Percentiles rank a stretch among this genome's conserved stretches.
These are phyloP conservation scores for Habropoda laboriosa DNA, from an alignment of 1,140 invertebrate genomes.

Conservation along the genomic window DNA sequence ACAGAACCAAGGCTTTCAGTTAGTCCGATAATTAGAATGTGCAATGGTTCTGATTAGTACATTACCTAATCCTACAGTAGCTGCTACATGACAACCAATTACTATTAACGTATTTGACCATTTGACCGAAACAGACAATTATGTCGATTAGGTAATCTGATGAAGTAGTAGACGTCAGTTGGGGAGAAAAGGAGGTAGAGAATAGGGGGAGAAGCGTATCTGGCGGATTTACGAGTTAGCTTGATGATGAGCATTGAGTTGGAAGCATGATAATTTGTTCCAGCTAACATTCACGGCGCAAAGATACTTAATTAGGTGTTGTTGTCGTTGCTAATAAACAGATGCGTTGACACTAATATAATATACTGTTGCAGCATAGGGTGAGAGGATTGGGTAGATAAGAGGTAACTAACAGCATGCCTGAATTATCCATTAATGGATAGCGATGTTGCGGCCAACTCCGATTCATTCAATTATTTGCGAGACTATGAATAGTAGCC, in stretches of 20 bases:
- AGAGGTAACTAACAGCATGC: slow-evolving; percentile 60
- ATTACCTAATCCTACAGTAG: slow-evolving; percentile 2
- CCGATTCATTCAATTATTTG: slow-evolving; percentile 76
- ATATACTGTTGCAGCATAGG: slow-evolving; percentile 51
- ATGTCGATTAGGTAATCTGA: slow-evolving; percentile 34
- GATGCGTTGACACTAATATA: slow-evolving; percentile 65
- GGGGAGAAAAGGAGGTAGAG: background rate
- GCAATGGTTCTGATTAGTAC: background rate
- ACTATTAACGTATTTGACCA: slow-evolving; percentile 15
- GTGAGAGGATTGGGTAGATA: slow-evolving; percentile 2
- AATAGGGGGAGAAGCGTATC: too few relatives aligned
- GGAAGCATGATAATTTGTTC: slow-evolving; percentile 56
- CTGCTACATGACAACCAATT: background rate
- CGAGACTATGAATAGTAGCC: slow-evolving; percentile 44
- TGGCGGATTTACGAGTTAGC: background rate
- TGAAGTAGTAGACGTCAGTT: slow-evolving; percentile 1
- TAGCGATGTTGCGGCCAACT: slow-evolving; percentile 71
- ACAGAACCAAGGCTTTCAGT: background rate
- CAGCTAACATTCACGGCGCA: slow-evolving; percentile 39
- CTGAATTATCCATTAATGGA: slow-evolving; percentile 75
- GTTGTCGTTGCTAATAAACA: slow-evolving; percentile 74
- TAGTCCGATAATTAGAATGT: background rate
- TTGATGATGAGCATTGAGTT: slow-evolving; percentile 27
- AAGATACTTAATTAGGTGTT: slow-evolving; percentile 62
- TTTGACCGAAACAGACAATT: slow-evolving; percentile 29